These are phyloP conservation scores for Dipodomys stephensi DNA, from an alignment of 2,113 vertebrate genomes.

Conservation along the genomic window DNA sequence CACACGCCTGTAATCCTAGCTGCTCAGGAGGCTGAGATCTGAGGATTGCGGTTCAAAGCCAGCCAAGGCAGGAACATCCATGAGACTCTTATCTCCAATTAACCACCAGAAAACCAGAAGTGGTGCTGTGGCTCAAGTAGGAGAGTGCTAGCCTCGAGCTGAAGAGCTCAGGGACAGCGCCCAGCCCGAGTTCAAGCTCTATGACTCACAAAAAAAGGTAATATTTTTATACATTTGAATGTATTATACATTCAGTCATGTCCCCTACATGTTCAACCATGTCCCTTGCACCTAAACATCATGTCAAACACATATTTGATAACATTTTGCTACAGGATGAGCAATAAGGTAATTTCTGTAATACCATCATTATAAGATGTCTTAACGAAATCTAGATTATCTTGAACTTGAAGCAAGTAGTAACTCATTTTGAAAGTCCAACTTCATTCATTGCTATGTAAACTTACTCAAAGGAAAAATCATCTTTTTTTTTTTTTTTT, in stretches of 20 bases:
- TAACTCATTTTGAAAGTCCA: not conserved
- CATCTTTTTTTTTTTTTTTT: not conserved
- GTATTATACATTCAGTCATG: not conserved
- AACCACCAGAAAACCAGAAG: too few relatives aligned
- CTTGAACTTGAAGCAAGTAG: not conserved
- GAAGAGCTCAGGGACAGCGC: too few relatives aligned
- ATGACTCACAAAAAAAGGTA: too few relatives aligned
- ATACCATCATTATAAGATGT: not conserved
- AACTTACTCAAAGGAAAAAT: not conserved
- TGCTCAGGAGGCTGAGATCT: not conserved
- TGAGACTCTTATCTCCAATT: too few relatives aligned
- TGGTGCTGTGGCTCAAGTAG: too few relatives aligned
- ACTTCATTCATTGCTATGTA: not conserved
- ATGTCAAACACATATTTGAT: not conserved
- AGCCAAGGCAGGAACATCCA: not conserved
- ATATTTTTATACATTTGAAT: not conserved
- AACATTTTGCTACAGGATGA: not conserved
- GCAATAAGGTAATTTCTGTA: not conserved
- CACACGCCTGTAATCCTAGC: not conserved
- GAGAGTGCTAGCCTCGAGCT: too few relatives aligned
- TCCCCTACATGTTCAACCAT: not conserved
- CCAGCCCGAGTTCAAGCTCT: too few relatives aligned
- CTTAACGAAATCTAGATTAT: not conserved
- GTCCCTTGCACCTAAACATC: not conserved
- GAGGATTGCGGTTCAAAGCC: not conserved